A percentile compares a stretch with the other conserved stretches of the same genome.
Evolutionary conservation across 2,113 vertebrate genomes (phyloP).

Genomic region (Lophotis ruficrista): DNA sequence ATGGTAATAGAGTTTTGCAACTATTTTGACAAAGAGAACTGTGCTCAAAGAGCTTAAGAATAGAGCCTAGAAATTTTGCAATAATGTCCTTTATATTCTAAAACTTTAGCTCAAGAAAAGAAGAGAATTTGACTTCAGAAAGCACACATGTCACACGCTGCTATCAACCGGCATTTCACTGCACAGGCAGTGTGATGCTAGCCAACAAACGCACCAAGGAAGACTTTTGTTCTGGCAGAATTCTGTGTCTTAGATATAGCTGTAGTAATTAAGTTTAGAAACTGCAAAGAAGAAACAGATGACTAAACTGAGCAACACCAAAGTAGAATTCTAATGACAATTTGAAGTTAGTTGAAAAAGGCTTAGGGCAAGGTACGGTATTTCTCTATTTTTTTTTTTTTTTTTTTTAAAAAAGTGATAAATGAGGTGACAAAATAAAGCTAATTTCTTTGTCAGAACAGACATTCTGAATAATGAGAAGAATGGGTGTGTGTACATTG

Average conservation of each 20-base stretch:
- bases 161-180: neutral
- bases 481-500: neutral
- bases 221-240: neutral
- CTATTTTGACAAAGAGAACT: neutral
- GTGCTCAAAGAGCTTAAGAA: neutral
- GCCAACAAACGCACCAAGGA: neutral
- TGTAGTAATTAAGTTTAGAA: constrained; percentile 43
- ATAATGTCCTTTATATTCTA: neutral
- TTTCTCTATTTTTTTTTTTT: neutral
- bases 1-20: constrained; percentile 5
- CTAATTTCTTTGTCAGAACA: constrained; percentile 58
- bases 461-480: constrained; percentile 16
- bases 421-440: constrained; percentile 61
- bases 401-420: constrained; percentile 7
- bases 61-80: neutral
- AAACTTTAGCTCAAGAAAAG: neutral
- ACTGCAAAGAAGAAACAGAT: constrained; percentile 1
- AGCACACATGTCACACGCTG: neutral
- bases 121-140: neutral
- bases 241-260: neutral
- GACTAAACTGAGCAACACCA: neutral
- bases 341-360: constrained; percentile 35
- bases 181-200: neutral
- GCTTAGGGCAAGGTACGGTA: constrained; percentile 9
- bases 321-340: constrained; percentile 39